Evolutionary conservation across 2,113 vertebrate genomes (phyloP), one percentile per base, ranked within the genome.

Genomic region (Scortum barcoo): DNA sequence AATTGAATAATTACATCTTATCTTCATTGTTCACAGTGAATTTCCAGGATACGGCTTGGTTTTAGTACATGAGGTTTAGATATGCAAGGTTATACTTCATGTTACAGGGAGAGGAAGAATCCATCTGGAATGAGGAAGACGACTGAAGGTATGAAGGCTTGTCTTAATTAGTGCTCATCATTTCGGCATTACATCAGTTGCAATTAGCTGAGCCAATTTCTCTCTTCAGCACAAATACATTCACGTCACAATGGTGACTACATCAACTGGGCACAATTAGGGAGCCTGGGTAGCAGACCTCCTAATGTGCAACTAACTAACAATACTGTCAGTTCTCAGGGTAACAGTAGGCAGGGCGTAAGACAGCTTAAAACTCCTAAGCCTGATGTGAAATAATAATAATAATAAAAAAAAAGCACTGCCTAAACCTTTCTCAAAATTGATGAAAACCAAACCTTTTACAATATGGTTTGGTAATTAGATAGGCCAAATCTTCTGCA

Each of bases 381-480:
- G 54, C 56, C 53, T 66, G 76, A 74, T 76, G 76, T 56, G 63
- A 68, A 71, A 67, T 26, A 69, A n/a, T n/a, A n/a, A n/a, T n/a
- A n/a, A n/a, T n/a, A 70, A 85, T 73, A 70, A 83, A 85, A 76
- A 81, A 84, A 81, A 78, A 61, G 58, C 75, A 87, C 71, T 70
- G 58, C 88, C 84, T 67, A 70, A 78, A 88, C 78, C 53, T 33
- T 85, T 70, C 33, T 76, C 44, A 58, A 70, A 86, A 88, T 86
- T 86, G 80, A 91, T 88, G 89, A 92, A 94, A 94, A 93, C 60
- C 80, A 63, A 90, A 89, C 77, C 90, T 90, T 89, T 86, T 88
- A 91, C 87, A 89, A 90, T 92, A 90, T 90, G 88, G 72, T 94
- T 93, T 94, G 90, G 91, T 94, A 95, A 96, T 96, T 95, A 94